These are phyloP conservation scores for Anguilla pacifica DNA, from an alignment of 2,797 vertebrate species.

Conservation along the genomic window DNA sequence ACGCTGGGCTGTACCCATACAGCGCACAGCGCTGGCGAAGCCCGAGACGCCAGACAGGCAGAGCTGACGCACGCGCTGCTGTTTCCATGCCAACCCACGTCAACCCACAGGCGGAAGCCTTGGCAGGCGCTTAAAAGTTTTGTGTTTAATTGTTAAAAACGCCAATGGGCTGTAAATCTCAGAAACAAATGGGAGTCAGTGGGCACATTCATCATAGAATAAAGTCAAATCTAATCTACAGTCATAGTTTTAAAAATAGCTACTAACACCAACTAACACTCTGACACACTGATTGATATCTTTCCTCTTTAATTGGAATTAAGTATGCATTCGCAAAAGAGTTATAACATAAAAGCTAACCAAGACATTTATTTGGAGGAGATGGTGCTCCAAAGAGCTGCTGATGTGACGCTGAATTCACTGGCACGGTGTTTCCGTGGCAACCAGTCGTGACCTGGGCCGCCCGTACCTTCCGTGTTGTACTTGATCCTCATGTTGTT, in stretches of 20 bases:
- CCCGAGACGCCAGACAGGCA: background rate
- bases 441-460: background rate
- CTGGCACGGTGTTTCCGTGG: background rate
- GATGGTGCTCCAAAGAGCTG: background rate
- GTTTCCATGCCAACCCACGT: background rate
- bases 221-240: background rate
- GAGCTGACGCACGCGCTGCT: background rate
- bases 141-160: background rate
- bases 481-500: constrained; percentile 99
- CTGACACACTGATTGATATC: background rate
- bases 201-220: background rate
- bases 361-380: background rate
- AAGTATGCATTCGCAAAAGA: background rate
- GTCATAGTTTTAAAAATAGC: background rate
- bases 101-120: background rate
- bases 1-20: background rate
- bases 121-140: background rate
- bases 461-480: constrained; percentile 87
- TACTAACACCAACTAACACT: background rate
- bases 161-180: background rate
- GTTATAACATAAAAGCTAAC: background rate
- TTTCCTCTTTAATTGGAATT: background rate
- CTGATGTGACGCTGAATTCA: background rate
- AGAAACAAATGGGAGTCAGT: background rate
- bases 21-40: background rate